Percentiles rank a stretch among this genome's conserved stretches.
Conservation (phyloP, 1,140 invertebrate species). For the Drosophila rhopaloa region DNA sequence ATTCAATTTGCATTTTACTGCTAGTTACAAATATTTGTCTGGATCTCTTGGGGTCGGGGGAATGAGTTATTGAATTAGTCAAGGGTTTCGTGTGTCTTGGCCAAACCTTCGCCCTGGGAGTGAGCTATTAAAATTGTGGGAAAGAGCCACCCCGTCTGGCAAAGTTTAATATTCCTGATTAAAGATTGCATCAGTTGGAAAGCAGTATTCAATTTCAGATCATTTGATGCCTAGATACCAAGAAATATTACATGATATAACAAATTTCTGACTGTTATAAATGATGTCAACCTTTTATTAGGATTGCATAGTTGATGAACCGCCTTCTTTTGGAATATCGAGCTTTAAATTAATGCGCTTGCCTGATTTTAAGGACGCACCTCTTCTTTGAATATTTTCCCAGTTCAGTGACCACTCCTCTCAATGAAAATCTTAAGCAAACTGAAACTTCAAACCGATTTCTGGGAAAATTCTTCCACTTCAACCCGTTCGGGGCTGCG, state of each 20-base stretch:
- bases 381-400: neutral
- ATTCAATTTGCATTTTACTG: slow-evolving; percentile 80
- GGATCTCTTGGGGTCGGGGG: slow-evolving; percentile 31
- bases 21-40: slow-evolving; percentile 76
- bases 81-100: slow-evolving; percentile 31
- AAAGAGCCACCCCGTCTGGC: neutral
- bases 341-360: too few relatives aligned
- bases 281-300: too few relatives aligned
- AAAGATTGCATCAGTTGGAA: neutral
- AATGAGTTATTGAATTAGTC: slow-evolving; percentile 73
- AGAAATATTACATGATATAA: too few relatives aligned
- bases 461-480: slow-evolving; percentile 5
- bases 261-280: too few relatives aligned
- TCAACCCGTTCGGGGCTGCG: slow-evolving; percentile 20
- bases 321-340: too few relatives aligned
- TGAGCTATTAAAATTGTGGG: slow-evolving; percentile 25
- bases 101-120: slow-evolving; percentile 6
- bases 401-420: neutral
- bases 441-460: slow-evolving; percentile 9
- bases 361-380: neutral
- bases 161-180: neutral
- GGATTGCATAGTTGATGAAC: too few relatives aligned
- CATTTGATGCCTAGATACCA: too few relatives aligned
- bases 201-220: too few relatives aligned
- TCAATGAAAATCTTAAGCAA: slow-evolving; percentile 13